A percentile compares a stretch with the other conserved stretches of the same genome.
phyloP scores from a whole-genome alignment of 53 echinoderm and acorn worm species.

The Apostichopus leukothele region DNA sequence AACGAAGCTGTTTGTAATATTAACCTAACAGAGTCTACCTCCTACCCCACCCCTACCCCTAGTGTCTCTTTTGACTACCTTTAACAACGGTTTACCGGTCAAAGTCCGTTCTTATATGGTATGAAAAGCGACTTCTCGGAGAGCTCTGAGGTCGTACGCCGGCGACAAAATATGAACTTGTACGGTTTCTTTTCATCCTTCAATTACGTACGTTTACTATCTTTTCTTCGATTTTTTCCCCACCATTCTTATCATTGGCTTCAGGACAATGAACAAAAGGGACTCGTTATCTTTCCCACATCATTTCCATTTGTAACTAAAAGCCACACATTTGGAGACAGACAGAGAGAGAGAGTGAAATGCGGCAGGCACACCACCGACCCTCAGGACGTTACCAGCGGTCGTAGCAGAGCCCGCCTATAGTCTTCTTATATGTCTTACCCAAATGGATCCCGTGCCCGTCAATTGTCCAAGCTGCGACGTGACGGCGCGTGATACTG shows the following conservation, averaged over 20 bases:
- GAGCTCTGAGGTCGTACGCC: too few species aligned
- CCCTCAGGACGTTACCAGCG: conserved; percentile 18
- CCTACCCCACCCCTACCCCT: background rate
- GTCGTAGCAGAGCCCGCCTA: background rate
- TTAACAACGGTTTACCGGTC: background rate
- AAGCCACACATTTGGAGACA: background rate
- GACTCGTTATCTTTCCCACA: background rate
- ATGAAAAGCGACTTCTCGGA: too few species aligned
- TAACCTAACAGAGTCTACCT: background rate
- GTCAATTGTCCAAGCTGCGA: conserved; percentile 1
- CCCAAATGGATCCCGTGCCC: background rate
- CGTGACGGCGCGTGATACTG: conserved; percentile 14
- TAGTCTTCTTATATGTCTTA: background rate
- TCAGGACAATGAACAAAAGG: conserved; percentile 29
- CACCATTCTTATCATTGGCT: background rate
- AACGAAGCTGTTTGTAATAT: background rate
- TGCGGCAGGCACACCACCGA: background rate
- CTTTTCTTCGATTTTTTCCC: background rate
- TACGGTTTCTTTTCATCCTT: background rate
- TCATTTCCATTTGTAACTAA: conserved; percentile 13
- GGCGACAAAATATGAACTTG: too few species aligned
- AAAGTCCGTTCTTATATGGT: background rate
- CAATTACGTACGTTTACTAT: background rate
- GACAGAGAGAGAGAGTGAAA: background rate
- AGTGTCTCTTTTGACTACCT: background rate